phyloP scores from a whole-genome alignment of 2,888 invertebrate genomes.

The Lithosia quadra region DNA sequence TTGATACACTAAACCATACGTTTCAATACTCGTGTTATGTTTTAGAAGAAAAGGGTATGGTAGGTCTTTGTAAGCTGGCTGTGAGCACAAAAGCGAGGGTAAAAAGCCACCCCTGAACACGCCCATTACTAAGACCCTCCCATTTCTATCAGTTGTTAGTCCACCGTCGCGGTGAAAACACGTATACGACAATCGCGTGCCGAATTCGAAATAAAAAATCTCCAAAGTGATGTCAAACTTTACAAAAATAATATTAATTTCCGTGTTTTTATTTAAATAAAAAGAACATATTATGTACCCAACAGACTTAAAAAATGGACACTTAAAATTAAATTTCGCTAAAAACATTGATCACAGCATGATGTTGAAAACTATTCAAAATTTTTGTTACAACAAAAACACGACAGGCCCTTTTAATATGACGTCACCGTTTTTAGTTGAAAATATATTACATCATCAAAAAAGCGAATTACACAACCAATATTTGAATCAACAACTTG shows the following conservation, averaged over 20 bases:
- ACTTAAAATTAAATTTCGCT: constrained; percentile 75
- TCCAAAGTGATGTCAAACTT: constrained; percentile 37
- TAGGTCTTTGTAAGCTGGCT: constrained; percentile 62
- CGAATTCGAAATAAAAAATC: constrained; percentile 35
- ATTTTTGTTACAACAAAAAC: constrained; percentile 76
- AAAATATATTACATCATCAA: constrained; percentile 88
- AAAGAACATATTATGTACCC: constrained; percentile 79
- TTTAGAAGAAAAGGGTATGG: constrained; percentile 44
- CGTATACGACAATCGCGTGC: constrained; percentile 44
- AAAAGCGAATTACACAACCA: constrained; percentile 83
- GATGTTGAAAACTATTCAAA: constrained; percentile 84
- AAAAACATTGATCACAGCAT: constrained; percentile 77
- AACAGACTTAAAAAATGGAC: constrained; percentile 79
- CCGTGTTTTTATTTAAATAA: constrained; percentile 30
- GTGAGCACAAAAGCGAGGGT: constrained; percentile 71
- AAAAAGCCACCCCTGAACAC: constrained; percentile 80
- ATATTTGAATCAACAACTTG: constrained; percentile 85
- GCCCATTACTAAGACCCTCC: constrained; percentile 79
- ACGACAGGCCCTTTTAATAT: constrained; percentile 77
- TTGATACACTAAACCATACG: constrained; percentile 16
- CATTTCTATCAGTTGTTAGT: constrained; percentile 71
- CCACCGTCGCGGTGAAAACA: constrained; percentile 54
- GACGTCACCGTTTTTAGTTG: constrained; percentile 88
- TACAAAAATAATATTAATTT: constrained; percentile 33
- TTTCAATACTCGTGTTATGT: constrained; percentile 17